Percentiles rank a stretch among this genome's conserved stretches.
phyloP scores from a whole-genome alignment of 2,888 invertebrate species.

The Meteorus colon region DNA sequence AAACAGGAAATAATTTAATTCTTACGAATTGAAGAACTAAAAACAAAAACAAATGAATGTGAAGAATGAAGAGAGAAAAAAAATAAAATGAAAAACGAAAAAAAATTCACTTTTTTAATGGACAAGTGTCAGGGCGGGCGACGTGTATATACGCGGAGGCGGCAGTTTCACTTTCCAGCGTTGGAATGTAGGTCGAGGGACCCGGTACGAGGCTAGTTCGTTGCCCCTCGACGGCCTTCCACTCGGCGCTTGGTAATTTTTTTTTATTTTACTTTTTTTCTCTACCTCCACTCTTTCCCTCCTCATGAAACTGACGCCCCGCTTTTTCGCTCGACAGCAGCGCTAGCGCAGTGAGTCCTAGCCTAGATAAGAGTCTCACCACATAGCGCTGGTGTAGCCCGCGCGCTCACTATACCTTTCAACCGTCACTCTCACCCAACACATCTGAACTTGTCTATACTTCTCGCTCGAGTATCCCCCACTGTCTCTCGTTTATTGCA shows the following conservation, averaged over 20 bases:
- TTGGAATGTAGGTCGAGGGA: constrained; percentile 73
- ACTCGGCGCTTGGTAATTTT: constrained; percentile 70
- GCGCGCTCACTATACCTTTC: not conserved
- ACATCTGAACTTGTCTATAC: constrained; percentile 35
- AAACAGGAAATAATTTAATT: too few relatives aligned
- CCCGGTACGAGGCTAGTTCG: constrained; percentile 77
- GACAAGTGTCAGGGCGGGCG: constrained; percentile 44
- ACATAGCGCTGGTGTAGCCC: not conserved
- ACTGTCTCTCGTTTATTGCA: not conserved
- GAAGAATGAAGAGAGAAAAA: constrained; percentile 5
- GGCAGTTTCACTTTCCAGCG: constrained; percentile 73
- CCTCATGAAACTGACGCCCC: constrained; percentile 2
- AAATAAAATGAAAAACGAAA: constrained; percentile 4
- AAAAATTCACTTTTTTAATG: not conserved
- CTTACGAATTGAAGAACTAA: not conserved
- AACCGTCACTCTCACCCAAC: constrained; percentile 10
- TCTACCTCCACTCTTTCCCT: constrained; percentile 20
- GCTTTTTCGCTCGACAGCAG: constrained; percentile 15
- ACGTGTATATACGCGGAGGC: constrained; percentile 58
- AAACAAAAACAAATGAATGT: constrained; percentile 9
- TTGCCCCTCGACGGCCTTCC: constrained; percentile 78
- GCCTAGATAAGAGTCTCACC: constrained; percentile 52
- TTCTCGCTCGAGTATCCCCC: constrained; percentile 45
- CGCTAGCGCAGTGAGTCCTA: constrained; percentile 50
- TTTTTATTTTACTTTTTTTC: constrained; percentile 15